Evolutionary conservation across 2,797 vertebrate species (phyloP), one percentile per base, ranked within the genome.

Genomic region (Siniperca obscura): DNA sequence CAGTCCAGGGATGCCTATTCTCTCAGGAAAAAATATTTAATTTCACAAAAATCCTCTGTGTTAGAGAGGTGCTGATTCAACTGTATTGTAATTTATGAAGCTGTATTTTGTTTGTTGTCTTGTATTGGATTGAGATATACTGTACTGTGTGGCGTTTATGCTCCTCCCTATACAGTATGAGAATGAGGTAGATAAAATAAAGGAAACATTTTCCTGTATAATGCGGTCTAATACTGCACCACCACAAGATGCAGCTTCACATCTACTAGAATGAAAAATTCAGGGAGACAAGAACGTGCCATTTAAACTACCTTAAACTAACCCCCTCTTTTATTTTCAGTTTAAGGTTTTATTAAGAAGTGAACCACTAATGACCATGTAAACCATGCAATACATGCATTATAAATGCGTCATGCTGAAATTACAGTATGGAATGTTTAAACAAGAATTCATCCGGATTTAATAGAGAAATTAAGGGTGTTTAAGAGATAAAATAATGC

Each of bases 381-480:
- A 44, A 76, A 72, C 53, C 34, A 53, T 57, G 3, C 19, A 42
- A 48, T 55, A 19, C 11, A 52, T 52, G 38, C 25, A 57, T 74
- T 48, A 2, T 22, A 40, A 70, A 38, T 50, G 22, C 48, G 14
- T 70, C 10, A 34, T 22, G 7, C n/a, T 46, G 2, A 68, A 62
- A 59, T 19, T 72, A n/a, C 30, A 79, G 0, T 27, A 19, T 57
- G 19, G 9, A 27, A 27, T 74, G 48, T 86, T 69, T 48, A 40
- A 78, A 64, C 3, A 70, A 74, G 22, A 80, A 81, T 70, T 59
- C 2, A 66, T 74, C 60, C 56, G n/a, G 30, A 22, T 42, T 74
- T 55, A 75, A 75, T 75, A 12, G 52, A 74, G 8, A 61, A 74
- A 76, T 38, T 62, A 59, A 72, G 48, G 22, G 70, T 38, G 34